phyloP scores from a whole-genome alignment of 2,888 invertebrate species.

The Subacronicta megacephala region DNA sequence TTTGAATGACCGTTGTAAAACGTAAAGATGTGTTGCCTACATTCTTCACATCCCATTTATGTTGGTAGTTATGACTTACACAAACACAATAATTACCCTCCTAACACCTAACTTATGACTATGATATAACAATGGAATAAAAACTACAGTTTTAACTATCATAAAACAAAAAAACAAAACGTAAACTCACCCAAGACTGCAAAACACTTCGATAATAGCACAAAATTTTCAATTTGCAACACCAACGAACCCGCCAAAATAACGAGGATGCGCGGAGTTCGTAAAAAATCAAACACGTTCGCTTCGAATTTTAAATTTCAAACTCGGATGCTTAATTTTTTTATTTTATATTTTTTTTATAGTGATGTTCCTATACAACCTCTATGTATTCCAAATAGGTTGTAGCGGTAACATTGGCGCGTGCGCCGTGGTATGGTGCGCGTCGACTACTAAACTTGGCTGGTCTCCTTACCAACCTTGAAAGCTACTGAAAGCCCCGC shows the following conservation, averaged over 20 bases:
- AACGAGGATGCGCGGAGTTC: conserved; percentile 67
- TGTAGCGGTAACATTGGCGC: conserved; percentile 75
- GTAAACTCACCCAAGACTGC: conserved; percentile 66
- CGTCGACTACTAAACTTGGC: conserved; percentile 74
- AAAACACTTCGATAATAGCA: conserved; percentile 57
- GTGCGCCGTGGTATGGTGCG: conserved; percentile 77
- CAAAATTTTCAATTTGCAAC: conserved; percentile 63
- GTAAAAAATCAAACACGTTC: conserved; percentile 59
- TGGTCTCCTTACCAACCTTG: conserved; percentile 74
- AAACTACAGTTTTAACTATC: background rate
- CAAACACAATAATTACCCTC: conserved; percentile 29
- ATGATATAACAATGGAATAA: conserved; percentile 20
- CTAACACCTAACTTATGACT: conserved; percentile 6
- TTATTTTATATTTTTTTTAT: conserved; percentile 38
- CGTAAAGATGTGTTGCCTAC: background rate
- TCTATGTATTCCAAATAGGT: conserved; percentile 80
- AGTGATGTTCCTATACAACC: conserved; percentile 73
- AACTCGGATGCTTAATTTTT: conserved; percentile 57
- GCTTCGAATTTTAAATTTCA: conserved; percentile 65
- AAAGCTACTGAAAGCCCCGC: conserved; percentile 82
- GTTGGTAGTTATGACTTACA: background rate
- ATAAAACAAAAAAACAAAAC: background rate
- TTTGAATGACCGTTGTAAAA: background rate
- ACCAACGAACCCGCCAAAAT: conserved; percentile 70
- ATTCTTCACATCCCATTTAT: background rate